Evolutionary conservation across 1,140 invertebrate species (phyloP).

Genomic region (Drosophila micromelanica): DNA sequence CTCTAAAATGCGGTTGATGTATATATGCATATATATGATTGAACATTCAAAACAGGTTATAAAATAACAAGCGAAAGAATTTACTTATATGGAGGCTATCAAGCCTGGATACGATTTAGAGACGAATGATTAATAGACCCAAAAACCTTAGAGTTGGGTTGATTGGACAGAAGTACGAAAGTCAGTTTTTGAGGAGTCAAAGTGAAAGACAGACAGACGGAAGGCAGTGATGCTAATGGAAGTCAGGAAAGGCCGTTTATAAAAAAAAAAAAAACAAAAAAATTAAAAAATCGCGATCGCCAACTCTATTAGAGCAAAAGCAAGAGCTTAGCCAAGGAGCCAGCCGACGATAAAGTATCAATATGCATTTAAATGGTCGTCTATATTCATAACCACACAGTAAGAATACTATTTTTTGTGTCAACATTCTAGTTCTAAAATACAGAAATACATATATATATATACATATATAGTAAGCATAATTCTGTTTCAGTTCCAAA

Average conservation of each 20-base stretch:
- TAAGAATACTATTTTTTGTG: neutral
- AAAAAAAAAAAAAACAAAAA: too few relatives aligned
- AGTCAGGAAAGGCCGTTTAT: neutral
- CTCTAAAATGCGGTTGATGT: neutral
- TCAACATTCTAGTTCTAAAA: neutral
- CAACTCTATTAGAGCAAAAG: neutral
- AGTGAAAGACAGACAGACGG: neutral
- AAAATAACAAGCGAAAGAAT: conserved; percentile 13
- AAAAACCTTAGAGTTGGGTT: neutral
- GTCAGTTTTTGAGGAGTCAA: neutral
- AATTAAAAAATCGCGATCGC: neutral
- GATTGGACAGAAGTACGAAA: neutral
- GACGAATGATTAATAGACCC: too few relatives aligned
- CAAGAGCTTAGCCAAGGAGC: conserved; percentile 4
- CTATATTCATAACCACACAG: conserved; percentile 5
- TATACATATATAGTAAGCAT: too few relatives aligned
- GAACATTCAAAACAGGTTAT: conserved; percentile 4
- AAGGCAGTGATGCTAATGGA: neutral
- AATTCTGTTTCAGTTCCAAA: too few relatives aligned
- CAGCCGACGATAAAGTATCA: conserved; percentile 11
- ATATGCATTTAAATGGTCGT: conserved; percentile 16
- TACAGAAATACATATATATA: too few relatives aligned
- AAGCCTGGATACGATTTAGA: neutral
- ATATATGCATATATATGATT: neutral
- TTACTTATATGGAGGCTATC: neutral